These are phyloP conservation scores for Hirundo rustica DNA, from an alignment of 2,797 vertebrate genomes.

Conservation along the genomic window DNA sequence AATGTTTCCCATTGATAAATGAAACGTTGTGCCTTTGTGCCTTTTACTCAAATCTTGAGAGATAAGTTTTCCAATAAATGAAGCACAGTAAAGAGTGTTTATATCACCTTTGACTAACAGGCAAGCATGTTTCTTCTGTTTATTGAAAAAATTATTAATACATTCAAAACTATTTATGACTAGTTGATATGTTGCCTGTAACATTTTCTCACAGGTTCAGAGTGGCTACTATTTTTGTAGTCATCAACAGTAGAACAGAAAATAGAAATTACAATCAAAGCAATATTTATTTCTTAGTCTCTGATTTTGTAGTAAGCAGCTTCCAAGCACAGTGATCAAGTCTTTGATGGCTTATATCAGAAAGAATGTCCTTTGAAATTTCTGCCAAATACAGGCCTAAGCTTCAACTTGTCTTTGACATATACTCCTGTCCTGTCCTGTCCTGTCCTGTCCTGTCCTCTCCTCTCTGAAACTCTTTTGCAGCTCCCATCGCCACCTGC, in stretches of 20 bases:
- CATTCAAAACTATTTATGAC: neutral
- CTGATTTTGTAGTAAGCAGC: neutral
- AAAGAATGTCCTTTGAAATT: neutral
- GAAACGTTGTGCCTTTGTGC: neutral
- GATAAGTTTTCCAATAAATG: neutral
- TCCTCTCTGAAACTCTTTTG: neutral
- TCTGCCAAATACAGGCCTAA: neutral
- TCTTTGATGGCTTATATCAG: neutral
- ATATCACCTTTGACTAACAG: neutral
- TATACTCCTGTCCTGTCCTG: neutral
- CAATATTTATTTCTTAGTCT: neutral
- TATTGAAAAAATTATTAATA: neutral
- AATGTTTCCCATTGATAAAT: neutral
- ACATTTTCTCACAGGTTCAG: neutral
- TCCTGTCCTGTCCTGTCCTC: neutral
- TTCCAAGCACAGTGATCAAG: neutral
- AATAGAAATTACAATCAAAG: neutral
- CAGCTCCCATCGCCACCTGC: neutral
- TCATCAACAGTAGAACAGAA: neutral
- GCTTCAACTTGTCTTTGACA: neutral
- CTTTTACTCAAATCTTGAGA: neutral
- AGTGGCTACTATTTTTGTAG: neutral
- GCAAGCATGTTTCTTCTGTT: neutral
- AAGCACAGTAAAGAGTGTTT: neutral
- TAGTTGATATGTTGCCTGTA: neutral